Percentiles rank a stretch among this genome's conserved stretches.
These are phyloP conservation scores for Cryptocheilus praepositus DNA, from an alignment of 2,888 invertebrate species.

Conservation along the genomic window DNA sequence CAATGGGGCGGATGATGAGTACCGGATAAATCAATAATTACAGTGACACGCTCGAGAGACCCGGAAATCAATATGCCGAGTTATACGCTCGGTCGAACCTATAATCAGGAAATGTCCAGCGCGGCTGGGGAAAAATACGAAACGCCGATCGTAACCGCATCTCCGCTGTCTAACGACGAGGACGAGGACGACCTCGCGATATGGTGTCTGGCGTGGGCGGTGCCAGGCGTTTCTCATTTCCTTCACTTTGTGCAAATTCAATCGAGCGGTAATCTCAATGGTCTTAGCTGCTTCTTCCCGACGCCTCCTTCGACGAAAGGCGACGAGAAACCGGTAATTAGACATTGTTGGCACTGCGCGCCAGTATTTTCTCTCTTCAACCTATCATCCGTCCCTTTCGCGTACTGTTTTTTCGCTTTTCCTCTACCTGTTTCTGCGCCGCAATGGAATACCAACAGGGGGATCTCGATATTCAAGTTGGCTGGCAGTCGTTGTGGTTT, in stretches of 20 bases:
- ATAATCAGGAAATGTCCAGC: constrained; percentile 6
- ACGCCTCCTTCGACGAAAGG: constrained; percentile 6
- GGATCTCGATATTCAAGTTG: too few relatives aligned
- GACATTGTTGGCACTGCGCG: constrained; percentile 8
- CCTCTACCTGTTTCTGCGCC: too few relatives aligned
- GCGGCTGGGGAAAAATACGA: not conserved
- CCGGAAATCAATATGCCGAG: too few relatives aligned
- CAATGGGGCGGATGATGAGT: too few relatives aligned
- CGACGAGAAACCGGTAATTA: constrained; percentile 28
- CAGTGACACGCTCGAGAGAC: too few relatives aligned
- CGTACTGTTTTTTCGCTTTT: too few relatives aligned
- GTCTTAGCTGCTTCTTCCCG: constrained; percentile 15
- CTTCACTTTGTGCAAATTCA: constrained; percentile 19
- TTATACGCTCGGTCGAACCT: not conserved
- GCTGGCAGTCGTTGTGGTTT: too few relatives aligned
- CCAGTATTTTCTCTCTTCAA: constrained; percentile 4
- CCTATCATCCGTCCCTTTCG: not conserved
- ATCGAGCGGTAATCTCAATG: constrained; percentile 15
- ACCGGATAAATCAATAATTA: too few relatives aligned
- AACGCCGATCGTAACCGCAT: not conserved
- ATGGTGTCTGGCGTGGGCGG: constrained; percentile 8
- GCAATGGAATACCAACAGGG: too few relatives aligned
- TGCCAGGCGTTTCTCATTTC: constrained; percentile 24
- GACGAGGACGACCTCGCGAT: constrained; percentile 4
- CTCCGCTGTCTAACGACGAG: constrained; percentile 14